phyloP scores from a whole-genome alignment of 2,797 vertebrate species.

The Balearica regulorum region DNA sequence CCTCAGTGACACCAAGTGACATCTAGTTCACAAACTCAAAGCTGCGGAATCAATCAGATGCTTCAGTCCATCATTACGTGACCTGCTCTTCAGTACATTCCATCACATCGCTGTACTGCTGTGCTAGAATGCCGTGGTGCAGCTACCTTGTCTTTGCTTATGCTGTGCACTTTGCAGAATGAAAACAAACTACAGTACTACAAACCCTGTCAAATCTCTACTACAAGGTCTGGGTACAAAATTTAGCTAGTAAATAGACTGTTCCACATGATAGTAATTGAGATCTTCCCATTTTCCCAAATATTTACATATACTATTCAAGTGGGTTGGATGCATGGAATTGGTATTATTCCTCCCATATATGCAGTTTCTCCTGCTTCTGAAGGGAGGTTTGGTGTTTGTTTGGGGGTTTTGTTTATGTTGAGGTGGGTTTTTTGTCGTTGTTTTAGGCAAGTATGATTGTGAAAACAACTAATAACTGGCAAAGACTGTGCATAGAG shows the following conservation, averaged over 20 bases:
- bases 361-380: background rate
- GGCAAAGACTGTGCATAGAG: background rate
- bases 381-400: background rate
- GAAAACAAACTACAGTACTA: background rate
- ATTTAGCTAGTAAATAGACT: background rate
- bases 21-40: background rate
- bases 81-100: background rate
- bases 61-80: background rate
- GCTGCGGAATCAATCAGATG: background rate
- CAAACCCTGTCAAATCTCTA: background rate
- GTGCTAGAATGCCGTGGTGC: fast-evolving
- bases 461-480: background rate
- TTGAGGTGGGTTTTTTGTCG: fast-evolving
- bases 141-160: background rate
- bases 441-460: background rate
- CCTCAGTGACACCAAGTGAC: background rate
- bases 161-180: background rate
- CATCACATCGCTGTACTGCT: fast-evolving
- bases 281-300: background rate
- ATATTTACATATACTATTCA: background rate
- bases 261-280: background rate
- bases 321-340: background rate
- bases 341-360: background rate
- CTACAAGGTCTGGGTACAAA: fast-evolving
- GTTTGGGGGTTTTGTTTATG: background rate